Evolutionary conservation across 2,797 vertebrate species (phyloP), one percentile per base, ranked within the genome.

Genomic region (Triplophysa bombifrons): DNA sequence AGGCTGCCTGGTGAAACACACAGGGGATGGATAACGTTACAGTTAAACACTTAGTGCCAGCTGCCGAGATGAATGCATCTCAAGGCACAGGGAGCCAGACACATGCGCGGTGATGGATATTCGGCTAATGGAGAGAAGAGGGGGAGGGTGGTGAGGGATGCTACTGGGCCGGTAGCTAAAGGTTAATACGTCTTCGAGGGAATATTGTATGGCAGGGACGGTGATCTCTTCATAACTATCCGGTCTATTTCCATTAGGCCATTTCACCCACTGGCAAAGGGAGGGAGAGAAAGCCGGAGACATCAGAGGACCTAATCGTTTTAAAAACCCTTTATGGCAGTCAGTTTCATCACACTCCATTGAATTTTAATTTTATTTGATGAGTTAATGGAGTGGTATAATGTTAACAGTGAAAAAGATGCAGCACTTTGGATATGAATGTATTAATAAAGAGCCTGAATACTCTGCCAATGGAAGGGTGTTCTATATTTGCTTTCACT

Each of bases 61-160:
- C 79, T 89, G 88, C 87, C 86, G 86, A 93, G 90, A 93, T 90
- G 91, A 92, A 94, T 92, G 93, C 86, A 86, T 90, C 91, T 91
- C 84, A 81, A 20, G 20, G 66, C 66, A 69, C 60, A 44, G 55
- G 53, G 27, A 44, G 44, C 27, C 19, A 44, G 20, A 25, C 74
- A 81, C 73, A 71, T 44, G 20, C 64, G 67, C 20, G 22, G 67
- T 78, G 78, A 88, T 77, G 83, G 81, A 64, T 66, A 67, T 74
- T 91, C 87, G 84, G 61, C 89, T 94, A 95, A 95, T 94, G 91
- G 92, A 92, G 86, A 87, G 88, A 94, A 93, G 92, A 95, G 91
- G 90, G 87, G 86, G 81, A 75, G 87, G 89, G 87, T 17, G 60
- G 25, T 61, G 60, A 89, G 80, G 74, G 86, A 30, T 84, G 72